phyloP scores from a whole-genome alignment of 2,113 vertebrate species.

The Oncorhynchus nerka region DNA sequence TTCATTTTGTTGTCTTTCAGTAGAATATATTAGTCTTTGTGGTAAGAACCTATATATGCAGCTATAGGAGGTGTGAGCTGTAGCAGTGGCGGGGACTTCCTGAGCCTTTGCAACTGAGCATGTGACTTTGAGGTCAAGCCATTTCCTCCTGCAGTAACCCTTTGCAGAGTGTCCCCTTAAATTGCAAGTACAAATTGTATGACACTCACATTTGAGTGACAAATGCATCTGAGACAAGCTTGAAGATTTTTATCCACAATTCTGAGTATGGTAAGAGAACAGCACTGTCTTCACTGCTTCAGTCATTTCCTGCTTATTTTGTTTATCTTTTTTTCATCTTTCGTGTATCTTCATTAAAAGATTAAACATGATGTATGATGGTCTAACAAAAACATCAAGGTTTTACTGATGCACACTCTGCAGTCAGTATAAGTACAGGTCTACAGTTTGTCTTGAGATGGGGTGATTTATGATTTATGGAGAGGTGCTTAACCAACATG shows the following conservation, averaged over 20 bases:
- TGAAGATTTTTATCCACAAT: constrained; percentile 6
- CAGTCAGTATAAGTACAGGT: too few relatives aligned
- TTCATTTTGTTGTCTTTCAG: not conserved
- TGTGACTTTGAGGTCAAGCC: constrained; percentile 49
- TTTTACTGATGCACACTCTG: not conserved
- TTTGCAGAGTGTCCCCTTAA: constrained; percentile 39
- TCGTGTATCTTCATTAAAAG: not conserved
- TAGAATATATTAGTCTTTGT: not conserved
- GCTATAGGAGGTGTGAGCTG: constrained; percentile 3
- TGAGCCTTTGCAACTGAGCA: constrained; percentile 35
- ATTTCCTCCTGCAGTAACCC: constrained; percentile 52
- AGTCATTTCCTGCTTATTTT: not conserved
- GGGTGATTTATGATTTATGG: too few relatives aligned
- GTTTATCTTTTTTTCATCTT: not conserved
- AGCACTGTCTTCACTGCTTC: not conserved
- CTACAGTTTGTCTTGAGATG: too few relatives aligned
- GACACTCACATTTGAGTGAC: constrained; percentile 30
- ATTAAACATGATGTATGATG: not conserved
- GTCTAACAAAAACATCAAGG: not conserved
- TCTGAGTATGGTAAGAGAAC: constrained; percentile 37
- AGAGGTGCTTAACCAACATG: too few relatives aligned
- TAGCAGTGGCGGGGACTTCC: constrained; percentile 49
- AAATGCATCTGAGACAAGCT: not conserved
- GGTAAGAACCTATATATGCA: not conserved
- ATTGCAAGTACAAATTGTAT: constrained; percentile 36